Evolutionary conservation across 2,113 vertebrate genomes (phyloP).

Genomic region (Taurulus bubalis): DNA sequence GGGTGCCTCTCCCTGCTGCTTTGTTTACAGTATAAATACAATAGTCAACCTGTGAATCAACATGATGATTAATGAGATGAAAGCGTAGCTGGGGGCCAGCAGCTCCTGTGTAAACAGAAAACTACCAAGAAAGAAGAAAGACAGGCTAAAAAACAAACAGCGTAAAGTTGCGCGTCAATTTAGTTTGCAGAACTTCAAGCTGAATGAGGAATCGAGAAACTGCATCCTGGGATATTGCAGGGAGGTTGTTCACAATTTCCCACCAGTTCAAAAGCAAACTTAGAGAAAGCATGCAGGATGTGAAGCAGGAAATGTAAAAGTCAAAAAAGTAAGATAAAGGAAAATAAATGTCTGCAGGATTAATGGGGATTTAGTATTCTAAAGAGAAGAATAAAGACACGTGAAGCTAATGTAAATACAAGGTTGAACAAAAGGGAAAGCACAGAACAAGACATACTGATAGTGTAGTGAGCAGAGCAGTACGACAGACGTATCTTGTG

Average conservation of each 20-base stretch:
- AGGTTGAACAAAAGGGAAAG: conserved; percentile 24
- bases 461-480: conserved; percentile 22
- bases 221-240: background rate
- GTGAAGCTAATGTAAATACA: conserved; percentile 3
- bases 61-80: conserved; percentile 34
- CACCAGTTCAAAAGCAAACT: background rate
- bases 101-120: conserved; percentile 45
- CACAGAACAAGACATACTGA: conserved; percentile 10
- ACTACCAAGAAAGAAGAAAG: conserved; percentile 8
- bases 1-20: conserved; percentile 24
- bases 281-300: too few species aligned
- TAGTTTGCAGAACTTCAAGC: conserved; percentile 49
- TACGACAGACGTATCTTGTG: background rate
- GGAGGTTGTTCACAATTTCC: background rate
- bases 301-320: background rate
- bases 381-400: conserved; percentile 13
- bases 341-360: background rate
- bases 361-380: background rate
- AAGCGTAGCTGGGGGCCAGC: conserved; percentile 23
- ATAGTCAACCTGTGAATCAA: conserved; percentile 25
- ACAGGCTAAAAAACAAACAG: conserved; percentile 31
- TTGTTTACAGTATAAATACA: conserved; percentile 61
- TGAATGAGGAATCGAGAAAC: conserved; percentile 44
- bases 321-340: background rate
- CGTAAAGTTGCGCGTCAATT: background rate